These are phyloP conservation scores for Heliconius melpomene DNA, from an alignment of 1,140 invertebrate genomes.

Conservation along the genomic window DNA sequence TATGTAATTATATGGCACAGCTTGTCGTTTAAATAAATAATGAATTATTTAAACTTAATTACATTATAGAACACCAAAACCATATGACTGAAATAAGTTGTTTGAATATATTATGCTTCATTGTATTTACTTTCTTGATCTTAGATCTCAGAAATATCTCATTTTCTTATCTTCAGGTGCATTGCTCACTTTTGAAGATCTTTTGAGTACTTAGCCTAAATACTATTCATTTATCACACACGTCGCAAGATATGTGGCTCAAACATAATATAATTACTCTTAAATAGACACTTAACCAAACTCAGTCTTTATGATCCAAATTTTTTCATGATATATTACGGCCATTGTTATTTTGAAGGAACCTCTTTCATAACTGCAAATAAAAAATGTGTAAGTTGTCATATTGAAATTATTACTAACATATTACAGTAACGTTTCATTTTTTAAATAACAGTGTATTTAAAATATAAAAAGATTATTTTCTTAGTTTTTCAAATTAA, in stretches of 20 bases:
- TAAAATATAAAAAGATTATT: too few relatives aligned
- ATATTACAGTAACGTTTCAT: background rate
- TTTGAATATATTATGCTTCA: background rate
- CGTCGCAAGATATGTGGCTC: constrained; percentile 27
- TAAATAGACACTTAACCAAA: constrained; percentile 31
- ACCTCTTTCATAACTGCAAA: constrained; percentile 50
- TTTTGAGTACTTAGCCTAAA: constrained; percentile 1
- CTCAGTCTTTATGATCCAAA: constrained; percentile 35
- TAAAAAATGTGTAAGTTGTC: background rate
- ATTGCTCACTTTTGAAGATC: background rate
- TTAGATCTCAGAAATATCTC: background rate
- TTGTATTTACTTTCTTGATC: background rate
- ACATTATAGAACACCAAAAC: background rate
- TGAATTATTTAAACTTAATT: background rate
- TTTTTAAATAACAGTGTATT: too few relatives aligned
- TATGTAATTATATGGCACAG: constrained; percentile 34
- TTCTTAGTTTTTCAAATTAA: too few relatives aligned
- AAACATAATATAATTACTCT: constrained; percentile 22
- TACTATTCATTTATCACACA: constrained; percentile 18
- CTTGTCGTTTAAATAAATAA: constrained; percentile 2
- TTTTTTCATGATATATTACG: background rate
- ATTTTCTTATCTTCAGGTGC: background rate
- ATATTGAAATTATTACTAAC: background rate
- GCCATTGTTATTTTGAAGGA: background rate
- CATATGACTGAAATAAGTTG: background rate